These are phyloP conservation scores for Heliconius cydno DNA, from an alignment of 2,888 invertebrate species.

Conservation along the genomic window DNA sequence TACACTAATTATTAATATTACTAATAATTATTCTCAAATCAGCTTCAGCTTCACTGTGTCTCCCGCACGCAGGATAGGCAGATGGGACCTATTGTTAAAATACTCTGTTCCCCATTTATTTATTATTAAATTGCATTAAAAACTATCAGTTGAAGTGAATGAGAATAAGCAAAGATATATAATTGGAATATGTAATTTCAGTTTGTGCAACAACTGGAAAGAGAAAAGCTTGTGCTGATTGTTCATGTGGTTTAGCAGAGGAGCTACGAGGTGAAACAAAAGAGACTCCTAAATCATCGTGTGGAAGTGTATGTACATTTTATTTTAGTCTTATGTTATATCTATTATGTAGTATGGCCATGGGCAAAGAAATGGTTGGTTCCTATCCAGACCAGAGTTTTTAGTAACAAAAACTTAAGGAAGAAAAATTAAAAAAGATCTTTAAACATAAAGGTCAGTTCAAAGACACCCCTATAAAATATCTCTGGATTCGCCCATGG, in stretches of 20 bases:
- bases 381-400: too few species aligned
- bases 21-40: too few species aligned
- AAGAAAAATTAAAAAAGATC: too few species aligned
- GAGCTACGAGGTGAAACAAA: conserved; percentile 89
- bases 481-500: too few species aligned
- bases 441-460: too few species aligned
- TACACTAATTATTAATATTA: neutral
- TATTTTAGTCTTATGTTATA: neutral
- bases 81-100: too few species aligned
- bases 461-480: too few species aligned
- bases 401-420: too few species aligned
- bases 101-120: too few species aligned
- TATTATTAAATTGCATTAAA: neutral
- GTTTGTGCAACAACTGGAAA: conserved; percentile 95
- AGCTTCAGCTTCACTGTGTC: too few species aligned
- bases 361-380: too few species aligned
- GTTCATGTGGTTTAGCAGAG: conserved; percentile 98
- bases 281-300: conserved; percentile 92
- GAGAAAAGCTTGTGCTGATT: conserved; percentile 98
- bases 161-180: neutral
- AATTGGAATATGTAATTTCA: conserved; percentile 52
- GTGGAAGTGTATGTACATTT: conserved; percentile 93
- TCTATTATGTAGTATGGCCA: neutral
- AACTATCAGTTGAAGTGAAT: neutral
- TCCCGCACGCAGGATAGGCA: too few species aligned